These are phyloP conservation scores for Oscheius sp. DNA, from an alignment of 1,140 invertebrate species.

Conservation along the genomic window DNA sequence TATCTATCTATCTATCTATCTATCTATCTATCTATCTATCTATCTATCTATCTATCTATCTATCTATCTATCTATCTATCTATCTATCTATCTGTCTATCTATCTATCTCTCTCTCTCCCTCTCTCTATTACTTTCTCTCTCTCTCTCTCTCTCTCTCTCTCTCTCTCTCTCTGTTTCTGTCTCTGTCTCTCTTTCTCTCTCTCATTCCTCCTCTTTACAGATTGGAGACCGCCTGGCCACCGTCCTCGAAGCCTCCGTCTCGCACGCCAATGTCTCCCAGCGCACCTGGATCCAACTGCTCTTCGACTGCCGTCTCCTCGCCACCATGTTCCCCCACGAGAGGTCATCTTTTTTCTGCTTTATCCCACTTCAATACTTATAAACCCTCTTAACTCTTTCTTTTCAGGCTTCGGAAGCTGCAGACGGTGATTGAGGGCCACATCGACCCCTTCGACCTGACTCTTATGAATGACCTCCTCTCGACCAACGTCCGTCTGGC, in stretches of 20 bases:
- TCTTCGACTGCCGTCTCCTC: conserved; percentile 13
- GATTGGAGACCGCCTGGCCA: neutral
- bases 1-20: neutral
- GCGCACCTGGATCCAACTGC: neutral
- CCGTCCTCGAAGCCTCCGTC: neutral
- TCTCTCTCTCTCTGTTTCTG: neutral
- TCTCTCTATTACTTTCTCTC: too few relatives aligned
- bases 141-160: neutral
- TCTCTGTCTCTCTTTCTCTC: neutral
- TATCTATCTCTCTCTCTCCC: neutral
- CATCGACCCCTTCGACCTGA: conserved; percentile 34
- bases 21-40: neutral
- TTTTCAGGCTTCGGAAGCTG: conserved; percentile 7
- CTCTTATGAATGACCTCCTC: conserved; percentile 24
- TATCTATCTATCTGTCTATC: neutral
- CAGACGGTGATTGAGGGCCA: conserved; percentile 11
- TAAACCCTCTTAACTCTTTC: neutral
- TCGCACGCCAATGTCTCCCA: neutral
- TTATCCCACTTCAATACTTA: neutral
- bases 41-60: neutral
- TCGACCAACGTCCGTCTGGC: conserved; percentile 17
- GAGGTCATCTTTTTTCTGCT: neutral
- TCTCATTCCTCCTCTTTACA: neutral
- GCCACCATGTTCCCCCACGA: conserved; percentile 9
- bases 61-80: neutral